phyloP scores from a whole-genome alignment of 2,888 invertebrate species.

The Cancer borealis region DNA sequence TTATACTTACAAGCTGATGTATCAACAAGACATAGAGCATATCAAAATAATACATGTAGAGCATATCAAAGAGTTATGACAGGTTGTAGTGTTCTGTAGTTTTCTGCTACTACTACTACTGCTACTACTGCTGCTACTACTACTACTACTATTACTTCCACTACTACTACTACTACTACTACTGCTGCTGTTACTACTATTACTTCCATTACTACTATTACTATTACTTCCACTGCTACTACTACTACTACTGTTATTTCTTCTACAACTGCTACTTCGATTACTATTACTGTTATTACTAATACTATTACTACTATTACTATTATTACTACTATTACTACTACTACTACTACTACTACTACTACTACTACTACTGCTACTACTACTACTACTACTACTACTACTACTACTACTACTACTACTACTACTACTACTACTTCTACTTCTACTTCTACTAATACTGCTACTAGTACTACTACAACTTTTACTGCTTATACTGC shows the following conservation, averaged over 20 bases:
- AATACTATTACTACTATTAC: not conserved
- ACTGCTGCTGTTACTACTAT: not conserved
- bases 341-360: not conserved
- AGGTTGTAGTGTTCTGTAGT: not conserved
- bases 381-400: not conserved
- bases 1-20: not conserved
- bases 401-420: constrained; percentile 43
- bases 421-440: not conserved
- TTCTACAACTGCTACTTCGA: too few relatives aligned
- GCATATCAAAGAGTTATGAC: not conserved
- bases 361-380: not conserved
- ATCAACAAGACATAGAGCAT: not conserved
- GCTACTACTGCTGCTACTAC: not conserved
- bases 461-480: constrained; percentile 35
- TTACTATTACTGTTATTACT: not conserved
- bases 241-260: not conserved
- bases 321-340: not conserved
- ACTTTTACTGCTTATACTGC: constrained; percentile 31
- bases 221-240: not conserved
- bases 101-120: not conserved
- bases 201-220: not conserved
- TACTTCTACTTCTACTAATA: constrained; percentile 32
- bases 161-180: not conserved
- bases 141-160: not conserved
- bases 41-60: not conserved